These are phyloP conservation scores for Troides helena DNA, from an alignment of 2,888 invertebrate genomes.

Conservation along the genomic window DNA sequence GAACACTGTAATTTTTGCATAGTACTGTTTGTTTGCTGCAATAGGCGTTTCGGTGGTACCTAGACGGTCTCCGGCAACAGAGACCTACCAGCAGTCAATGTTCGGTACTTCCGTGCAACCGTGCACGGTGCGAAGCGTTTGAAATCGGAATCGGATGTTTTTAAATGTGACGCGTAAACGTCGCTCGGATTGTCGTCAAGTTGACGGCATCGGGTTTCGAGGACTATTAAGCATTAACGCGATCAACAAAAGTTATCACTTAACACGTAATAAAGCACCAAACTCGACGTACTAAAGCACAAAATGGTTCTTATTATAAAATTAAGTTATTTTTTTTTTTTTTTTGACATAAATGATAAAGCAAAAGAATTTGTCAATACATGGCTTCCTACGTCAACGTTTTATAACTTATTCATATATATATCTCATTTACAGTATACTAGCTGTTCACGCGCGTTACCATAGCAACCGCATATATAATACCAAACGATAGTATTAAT, in stretches of 20 bases:
- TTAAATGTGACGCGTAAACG: slow-evolving; percentile 61
- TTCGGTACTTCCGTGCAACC: slow-evolving; percentile 45
- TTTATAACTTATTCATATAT: too few species aligned
- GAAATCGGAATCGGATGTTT: slow-evolving; percentile 76
- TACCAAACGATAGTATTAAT: too few species aligned
- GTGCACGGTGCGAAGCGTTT: slow-evolving; percentile 48
- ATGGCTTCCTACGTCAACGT: too few species aligned
- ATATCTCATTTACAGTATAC: too few species aligned
- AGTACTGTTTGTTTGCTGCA: too few species aligned
- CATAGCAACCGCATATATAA: too few species aligned
- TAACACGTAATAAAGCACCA: background rate
- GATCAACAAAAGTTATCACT: slow-evolving; percentile 6
- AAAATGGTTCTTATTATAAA: background rate
- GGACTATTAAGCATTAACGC: slow-evolving; percentile 41
- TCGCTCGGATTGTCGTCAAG: slow-evolving; percentile 61
- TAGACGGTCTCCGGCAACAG: background rate
- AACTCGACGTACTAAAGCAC: background rate
- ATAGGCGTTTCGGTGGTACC: too few species aligned
- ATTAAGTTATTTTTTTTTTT: background rate
- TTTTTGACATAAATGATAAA: background rate
- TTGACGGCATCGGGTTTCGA: slow-evolving; percentile 60
- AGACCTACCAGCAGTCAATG: too few species aligned
- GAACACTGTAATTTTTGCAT: too few species aligned
- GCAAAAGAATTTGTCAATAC: background rate
- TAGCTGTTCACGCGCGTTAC: too few species aligned